Evolutionary conservation across 37 sponge, comb jelly and placozoan genomes (phyloP), one percentile per base, ranked within the genome.

Genomic region (Dysidea cf. avara): DNA sequence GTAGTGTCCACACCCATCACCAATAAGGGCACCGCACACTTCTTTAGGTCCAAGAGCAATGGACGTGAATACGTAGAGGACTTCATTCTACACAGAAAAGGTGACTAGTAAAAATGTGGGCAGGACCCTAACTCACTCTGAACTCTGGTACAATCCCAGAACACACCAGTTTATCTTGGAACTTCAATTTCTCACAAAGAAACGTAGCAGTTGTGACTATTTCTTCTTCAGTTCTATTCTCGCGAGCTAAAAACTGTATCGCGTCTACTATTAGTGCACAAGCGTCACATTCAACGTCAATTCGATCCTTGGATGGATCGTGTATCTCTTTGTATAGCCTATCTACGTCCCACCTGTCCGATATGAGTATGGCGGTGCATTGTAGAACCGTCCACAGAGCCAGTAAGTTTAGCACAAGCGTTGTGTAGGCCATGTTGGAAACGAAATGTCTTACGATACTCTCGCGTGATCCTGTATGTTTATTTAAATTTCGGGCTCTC

Each of bases 91-190:
- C 46, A 43, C 0, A 43, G 50, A 2, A 3, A 72, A 72, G 24
- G 17, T 21, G 7, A 26, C 40, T 13, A 34, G 16, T 5, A 7
- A 25, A 21, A 2, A 14, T 2, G 1, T 36, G 2, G 13, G 37
- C 17, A 36, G 22, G 17, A 66, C 20, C 35, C 33, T 12, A 3
- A 9, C 29, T 30, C 38, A 81, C 86, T 74, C 76, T 74, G 67
- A 89, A 93, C 48, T 85, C 87, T 36, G 20, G 51, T 6, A 89
- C 80, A 13, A 71, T 69, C 1, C 63, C 63, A 47, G 43, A 53
- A 68, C 94, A 93, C 11, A 93, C 90, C 24, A 56, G 68, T 2
- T 74, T 60, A 64, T 93, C 90, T 28, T 88, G 86, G 13, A 85
- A 69, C 25, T 89, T 36, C 18, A 78, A 31, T 22, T 14, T 43